Evolutionary conservation across 2,888 invertebrate genomes (phyloP).

Genomic region (Omphaloscelis lunosa): DNA sequence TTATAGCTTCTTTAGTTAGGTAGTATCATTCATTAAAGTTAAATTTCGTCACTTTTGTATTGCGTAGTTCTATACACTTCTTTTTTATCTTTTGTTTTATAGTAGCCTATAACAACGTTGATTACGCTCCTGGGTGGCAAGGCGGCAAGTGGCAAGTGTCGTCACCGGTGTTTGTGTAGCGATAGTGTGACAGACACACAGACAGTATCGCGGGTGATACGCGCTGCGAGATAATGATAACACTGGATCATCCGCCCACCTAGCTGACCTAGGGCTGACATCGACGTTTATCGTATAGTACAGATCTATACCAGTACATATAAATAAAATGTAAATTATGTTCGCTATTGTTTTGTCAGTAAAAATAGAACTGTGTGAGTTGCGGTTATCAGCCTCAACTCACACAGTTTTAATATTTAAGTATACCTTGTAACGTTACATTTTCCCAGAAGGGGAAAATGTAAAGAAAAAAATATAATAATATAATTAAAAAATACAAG

Average conservation of each 20-base stretch:
- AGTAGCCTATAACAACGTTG: neutral
- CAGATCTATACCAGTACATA: neutral
- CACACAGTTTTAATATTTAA: too few species aligned
- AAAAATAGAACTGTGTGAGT: neutral
- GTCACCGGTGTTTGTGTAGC: conserved; percentile 1
- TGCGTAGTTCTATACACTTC: neutral
- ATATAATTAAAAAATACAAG: too few species aligned
- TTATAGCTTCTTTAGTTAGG: conserved; percentile 1
- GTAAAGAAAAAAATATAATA: too few species aligned
- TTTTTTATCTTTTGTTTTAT: conserved; percentile 26
- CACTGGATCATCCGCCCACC: conserved; percentile 14
- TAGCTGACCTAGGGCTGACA: conserved; percentile 24
- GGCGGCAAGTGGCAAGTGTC: neutral
- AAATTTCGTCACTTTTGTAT: neutral
- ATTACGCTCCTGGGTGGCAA: conserved; percentile 36
- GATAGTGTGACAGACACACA: conserved; percentile 27
- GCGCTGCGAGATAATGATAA: conserved; percentile 1
- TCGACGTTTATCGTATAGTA: neutral
- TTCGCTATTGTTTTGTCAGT: neutral
- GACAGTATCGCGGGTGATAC: neutral
- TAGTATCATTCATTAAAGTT: neutral
- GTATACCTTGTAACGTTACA: too few species aligned
- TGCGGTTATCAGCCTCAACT: too few species aligned
- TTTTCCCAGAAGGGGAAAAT: too few species aligned
- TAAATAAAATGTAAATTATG: neutral